These are phyloP conservation scores for Bactericera cockerelli DNA, from an alignment of 1,140 invertebrate genomes.

Conservation along the genomic window DNA sequence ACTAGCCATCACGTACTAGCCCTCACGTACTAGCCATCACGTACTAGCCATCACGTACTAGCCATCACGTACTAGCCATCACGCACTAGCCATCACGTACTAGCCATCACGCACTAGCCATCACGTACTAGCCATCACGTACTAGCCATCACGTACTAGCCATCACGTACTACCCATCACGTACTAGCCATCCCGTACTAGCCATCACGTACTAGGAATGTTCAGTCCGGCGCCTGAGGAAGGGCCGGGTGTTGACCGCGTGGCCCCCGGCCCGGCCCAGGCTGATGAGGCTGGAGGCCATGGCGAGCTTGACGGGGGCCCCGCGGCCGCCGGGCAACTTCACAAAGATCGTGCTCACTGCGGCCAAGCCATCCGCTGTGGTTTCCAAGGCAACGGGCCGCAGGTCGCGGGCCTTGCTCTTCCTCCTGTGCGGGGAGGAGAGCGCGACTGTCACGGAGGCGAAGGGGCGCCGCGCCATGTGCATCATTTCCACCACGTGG, in stretches of 20 bases:
- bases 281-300: constrained; percentile 56
- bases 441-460: constrained; percentile 64
- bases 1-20: no score
- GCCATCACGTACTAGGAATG: no score
- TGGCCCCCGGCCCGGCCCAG: constrained; percentile 38
- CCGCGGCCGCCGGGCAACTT: constrained; percentile 63
- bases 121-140: no score
- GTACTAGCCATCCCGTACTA: no score
- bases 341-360: constrained; percentile 77
- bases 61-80: no score
- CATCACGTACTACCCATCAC: no score
- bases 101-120: no score
- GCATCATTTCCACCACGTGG: constrained; percentile 74
- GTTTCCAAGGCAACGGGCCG: constrained; percentile 80
- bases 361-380: constrained; percentile 69
- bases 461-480: constrained; percentile 93
- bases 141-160: no score
- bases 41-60: no score
- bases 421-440: constrained; percentile 15
- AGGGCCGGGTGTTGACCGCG: constrained; percentile 40
- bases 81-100: no score
- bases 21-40: no score
- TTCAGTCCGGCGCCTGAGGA: constrained; percentile 41
- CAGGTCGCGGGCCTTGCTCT: constrained; percentile 34
- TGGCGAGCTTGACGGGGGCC: constrained; percentile 50